These are phyloP conservation scores for Anomalospiza imberbis DNA, from an alignment of 2,797 vertebrate species.

Conservation along the genomic window DNA sequence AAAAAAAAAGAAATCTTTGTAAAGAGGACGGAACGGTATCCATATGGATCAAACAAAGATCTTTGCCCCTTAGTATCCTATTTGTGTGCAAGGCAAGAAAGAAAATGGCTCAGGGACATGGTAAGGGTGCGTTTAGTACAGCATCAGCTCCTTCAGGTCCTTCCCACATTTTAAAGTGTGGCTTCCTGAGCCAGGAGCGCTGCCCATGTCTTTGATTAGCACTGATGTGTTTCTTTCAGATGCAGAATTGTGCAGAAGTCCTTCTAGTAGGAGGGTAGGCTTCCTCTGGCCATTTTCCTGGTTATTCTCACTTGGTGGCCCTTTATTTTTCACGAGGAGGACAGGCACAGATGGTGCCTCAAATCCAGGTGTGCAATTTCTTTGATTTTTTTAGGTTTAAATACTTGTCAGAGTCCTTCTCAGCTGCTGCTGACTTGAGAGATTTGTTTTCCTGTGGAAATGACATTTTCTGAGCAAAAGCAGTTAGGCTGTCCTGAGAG, in stretches of 20 bases:
- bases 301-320: background rate
- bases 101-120: rapidly evolving
- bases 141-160: background rate
- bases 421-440: background rate
- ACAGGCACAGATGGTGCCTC: background rate
- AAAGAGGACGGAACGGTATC: rapidly evolving
- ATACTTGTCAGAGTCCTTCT: background rate
- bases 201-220: background rate
- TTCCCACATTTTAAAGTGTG: background rate
- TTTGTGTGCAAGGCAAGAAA: background rate
- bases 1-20: too few species aligned
- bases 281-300: background rate
- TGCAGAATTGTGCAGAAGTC: background rate
- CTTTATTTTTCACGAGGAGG: background rate
- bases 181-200: background rate
- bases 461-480: conserved; percentile 5
- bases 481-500: conserved; percentile 13
- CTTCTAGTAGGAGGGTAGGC: background rate
- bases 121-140: background rate
- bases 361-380: background rate
- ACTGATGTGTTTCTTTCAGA: background rate
- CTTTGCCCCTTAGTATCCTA: background rate
- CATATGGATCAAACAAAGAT: background rate
- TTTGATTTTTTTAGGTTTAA: conserved; percentile 17
- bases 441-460: conserved; percentile 10